phyloP scores from a whole-genome alignment of 2,888 invertebrate genomes.

The Chrysotoxum bicinctum region DNA sequence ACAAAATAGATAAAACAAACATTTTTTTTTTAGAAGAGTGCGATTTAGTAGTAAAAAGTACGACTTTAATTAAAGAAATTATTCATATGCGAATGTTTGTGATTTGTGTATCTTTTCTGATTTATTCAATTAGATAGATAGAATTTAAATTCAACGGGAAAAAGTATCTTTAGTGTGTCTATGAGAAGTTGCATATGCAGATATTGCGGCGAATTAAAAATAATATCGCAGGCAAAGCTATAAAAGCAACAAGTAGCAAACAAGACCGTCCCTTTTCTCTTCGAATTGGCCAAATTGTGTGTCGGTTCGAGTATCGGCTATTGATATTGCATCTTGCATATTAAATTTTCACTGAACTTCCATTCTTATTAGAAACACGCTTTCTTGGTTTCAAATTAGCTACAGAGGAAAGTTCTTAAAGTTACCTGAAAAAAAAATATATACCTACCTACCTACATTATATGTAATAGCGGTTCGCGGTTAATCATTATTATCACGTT shows the following conservation, averaged over 20 bases:
- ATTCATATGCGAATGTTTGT: conserved; percentile 6
- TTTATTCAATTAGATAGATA: conserved; percentile 22
- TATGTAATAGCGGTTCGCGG: no score
- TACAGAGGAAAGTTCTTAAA: not conserved
- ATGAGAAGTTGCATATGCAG: not conserved
- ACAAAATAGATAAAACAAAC: conserved; percentile 11
- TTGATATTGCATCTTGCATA: not conserved
- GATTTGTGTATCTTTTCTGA: not conserved
- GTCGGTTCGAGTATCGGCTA: conserved; percentile 23
- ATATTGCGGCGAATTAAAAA: conserved; percentile 51
- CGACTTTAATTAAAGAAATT: not conserved
- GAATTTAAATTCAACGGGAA: conserved; percentile 7
- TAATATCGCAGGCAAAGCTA: conserved; percentile 11
- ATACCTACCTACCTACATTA: no score
- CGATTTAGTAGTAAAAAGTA: not conserved
- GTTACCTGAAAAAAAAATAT: not conserved
- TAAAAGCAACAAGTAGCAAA: conserved; percentile 60
- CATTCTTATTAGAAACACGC: not conserved
- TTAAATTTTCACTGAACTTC: not conserved
- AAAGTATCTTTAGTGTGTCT: not conserved
- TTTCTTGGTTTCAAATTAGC: not conserved
- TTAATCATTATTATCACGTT: not conserved
- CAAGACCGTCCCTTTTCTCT: not conserved
- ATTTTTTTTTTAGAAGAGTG: conserved; percentile 23
- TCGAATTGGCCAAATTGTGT: not conserved